phyloP scores from a whole-genome alignment of 2,113 vertebrate species.

The Orientallactaga bullata region DNA sequence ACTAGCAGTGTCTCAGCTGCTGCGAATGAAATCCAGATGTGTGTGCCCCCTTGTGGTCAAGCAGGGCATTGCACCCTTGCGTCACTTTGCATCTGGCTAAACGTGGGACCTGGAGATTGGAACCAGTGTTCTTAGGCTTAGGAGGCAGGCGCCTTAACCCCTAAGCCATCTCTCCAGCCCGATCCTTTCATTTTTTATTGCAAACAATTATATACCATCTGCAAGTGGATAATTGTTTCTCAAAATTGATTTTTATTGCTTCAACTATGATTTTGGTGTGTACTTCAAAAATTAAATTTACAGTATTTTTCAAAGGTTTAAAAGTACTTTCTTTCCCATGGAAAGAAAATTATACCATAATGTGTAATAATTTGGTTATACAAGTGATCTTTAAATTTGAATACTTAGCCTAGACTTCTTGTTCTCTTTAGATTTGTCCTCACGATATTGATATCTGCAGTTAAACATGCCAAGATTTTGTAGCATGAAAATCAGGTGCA shows the following conservation, averaged over 20 bases:
- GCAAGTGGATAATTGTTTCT: slow-evolving; percentile 40
- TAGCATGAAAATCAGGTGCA: not conserved
- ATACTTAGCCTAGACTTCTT: not conserved
- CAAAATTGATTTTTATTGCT: slow-evolving; percentile 24
- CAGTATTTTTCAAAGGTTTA: not conserved
- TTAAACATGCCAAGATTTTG: slow-evolving; percentile 30
- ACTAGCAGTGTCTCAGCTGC: too few relatives aligned
- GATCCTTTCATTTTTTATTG: too few relatives aligned
- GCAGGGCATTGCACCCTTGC: too few relatives aligned
- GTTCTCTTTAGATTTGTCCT: not conserved
- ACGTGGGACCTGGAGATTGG: too few relatives aligned
- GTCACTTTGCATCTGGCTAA: too few relatives aligned
- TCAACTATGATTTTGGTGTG: not conserved
- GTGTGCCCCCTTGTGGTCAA: too few relatives aligned
- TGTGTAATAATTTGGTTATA: slow-evolving; percentile 46
- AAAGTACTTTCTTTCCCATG: slow-evolving; percentile 26
- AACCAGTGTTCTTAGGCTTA: too few relatives aligned
- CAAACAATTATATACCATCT: not conserved
- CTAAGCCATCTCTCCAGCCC: too few relatives aligned
- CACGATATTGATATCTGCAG: not conserved
- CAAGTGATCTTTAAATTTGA: slow-evolving; percentile 15
- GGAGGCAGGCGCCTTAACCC: too few relatives aligned
- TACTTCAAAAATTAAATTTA: slow-evolving; percentile 21
- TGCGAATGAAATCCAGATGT: too few relatives aligned
- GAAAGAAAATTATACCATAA: not conserved